Conservation (phyloP, 2,797 vertebrate species). For the Tapirus indicus region DNA sequence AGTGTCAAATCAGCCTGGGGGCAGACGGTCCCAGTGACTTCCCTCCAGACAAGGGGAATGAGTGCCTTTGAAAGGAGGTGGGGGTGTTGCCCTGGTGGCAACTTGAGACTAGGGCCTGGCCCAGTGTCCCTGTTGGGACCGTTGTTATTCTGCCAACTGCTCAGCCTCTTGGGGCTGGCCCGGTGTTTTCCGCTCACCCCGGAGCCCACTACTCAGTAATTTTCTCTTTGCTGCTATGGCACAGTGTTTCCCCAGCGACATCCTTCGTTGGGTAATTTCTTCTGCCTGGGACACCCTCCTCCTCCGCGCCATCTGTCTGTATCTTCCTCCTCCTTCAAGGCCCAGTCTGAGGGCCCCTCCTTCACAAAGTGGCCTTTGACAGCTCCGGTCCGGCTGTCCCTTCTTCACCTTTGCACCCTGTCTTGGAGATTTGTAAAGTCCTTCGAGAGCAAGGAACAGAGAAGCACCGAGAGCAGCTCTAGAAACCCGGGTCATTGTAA, state of each 20-base stretch:
- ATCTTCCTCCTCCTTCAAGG: neutral
- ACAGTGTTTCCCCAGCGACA: rapidly evolving
- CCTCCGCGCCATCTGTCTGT: too few relatives aligned
- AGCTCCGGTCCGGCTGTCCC: neutral
- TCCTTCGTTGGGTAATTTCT: neutral
- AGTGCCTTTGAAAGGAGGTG: neutral
- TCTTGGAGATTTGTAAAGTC: neutral
- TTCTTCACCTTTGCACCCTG: neutral
- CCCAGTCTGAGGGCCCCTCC: neutral
- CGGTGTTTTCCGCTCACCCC: rapidly evolving
- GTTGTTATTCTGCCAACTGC: rapidly evolving
- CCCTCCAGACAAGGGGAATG: neutral
- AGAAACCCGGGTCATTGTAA: neutral
- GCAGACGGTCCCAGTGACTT: neutral
- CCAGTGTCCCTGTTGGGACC: neutral
- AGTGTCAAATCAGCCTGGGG: neutral
- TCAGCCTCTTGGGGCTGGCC: neutral
- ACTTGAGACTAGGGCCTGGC: neutral
- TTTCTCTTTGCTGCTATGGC: neutral
- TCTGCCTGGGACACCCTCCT: neutral
- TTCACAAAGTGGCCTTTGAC: neutral
- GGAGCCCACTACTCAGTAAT: neutral
- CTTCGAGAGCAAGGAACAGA: neutral
- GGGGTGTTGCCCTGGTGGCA: neutral
- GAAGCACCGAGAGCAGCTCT: too few relatives aligned